These are phyloP conservation scores for Pristionchus mayeri DNA, from an alignment of 2,888 invertebrate genomes.

Conservation along the genomic window DNA sequence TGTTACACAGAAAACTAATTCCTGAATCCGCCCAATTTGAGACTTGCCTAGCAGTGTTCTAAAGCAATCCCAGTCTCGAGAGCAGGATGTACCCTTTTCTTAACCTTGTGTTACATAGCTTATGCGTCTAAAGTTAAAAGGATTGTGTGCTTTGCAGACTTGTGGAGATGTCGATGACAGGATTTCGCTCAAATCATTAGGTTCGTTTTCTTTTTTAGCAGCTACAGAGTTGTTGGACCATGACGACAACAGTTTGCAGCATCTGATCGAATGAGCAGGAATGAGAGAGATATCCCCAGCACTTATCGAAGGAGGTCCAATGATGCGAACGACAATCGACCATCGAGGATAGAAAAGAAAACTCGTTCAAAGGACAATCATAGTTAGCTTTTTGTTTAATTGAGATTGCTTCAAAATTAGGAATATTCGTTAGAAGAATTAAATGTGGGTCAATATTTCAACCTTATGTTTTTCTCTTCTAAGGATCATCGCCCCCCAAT, in stretches of 20 bases:
- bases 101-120: no score
- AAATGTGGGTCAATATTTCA: no score
- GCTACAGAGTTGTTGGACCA: not conserved
- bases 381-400: not conserved
- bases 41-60: no score
- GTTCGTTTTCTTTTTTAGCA: not conserved
- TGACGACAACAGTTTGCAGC: not conserved
- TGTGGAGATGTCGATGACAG: not conserved
- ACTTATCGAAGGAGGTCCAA: not conserved
- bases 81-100: no score
- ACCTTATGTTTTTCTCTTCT: not conserved
- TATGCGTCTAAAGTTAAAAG: not conserved
- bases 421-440: not conserved
- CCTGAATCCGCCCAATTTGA: no score
- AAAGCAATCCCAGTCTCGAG: no score
- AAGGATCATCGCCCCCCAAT: not conserved
- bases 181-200: not conserved
- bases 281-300: not conserved
- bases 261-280: not conserved
- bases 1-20: no score
- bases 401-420: not conserved
- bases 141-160: not conserved
- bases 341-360: not conserved
- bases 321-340: not conserved
- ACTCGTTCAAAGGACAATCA: not conserved